Conservation (phyloP, 2,113 vertebrate genomes). For the Brienomyrus brachyistius region DNA sequence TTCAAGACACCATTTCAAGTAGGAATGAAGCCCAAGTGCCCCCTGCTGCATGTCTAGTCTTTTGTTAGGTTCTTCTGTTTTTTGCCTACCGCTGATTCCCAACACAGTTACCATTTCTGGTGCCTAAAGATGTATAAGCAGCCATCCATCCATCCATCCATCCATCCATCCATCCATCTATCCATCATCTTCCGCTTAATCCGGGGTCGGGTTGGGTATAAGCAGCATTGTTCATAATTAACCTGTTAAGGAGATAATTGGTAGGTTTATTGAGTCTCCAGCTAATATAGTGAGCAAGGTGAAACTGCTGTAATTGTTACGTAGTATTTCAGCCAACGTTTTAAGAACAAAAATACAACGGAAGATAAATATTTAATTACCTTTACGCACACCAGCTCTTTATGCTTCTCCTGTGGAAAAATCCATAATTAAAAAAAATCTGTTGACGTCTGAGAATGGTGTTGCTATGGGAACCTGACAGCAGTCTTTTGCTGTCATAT, state of each 20-base stretch:
- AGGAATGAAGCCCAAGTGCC: not conserved
- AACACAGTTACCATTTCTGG: not conserved
- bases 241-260: not conserved
- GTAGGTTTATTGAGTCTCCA: not conserved
- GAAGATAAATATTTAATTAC: not conserved
- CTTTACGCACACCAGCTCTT: not conserved
- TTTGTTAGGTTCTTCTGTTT: not conserved
- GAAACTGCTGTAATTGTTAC: not conserved
- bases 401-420: not conserved
- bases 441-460: not conserved
- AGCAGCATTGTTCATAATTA: not conserved
- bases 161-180: too few species aligned
- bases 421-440: not conserved
- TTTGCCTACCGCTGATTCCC: not conserved
- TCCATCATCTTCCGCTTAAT: too few species aligned
- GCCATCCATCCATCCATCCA: too few species aligned
- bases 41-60: not conserved
- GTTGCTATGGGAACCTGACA: slow-evolving; percentile 10
- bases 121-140: not conserved
- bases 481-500: slow-evolving; percentile 3
- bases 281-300: not conserved
- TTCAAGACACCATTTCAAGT: not conserved
- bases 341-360: not conserved
- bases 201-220: too few species aligned
- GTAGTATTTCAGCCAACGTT: not conserved